Base-by-base conservation (phyloP, 2,888 invertebrate species). In the Parapristionchus giblindavisi region DNA sequence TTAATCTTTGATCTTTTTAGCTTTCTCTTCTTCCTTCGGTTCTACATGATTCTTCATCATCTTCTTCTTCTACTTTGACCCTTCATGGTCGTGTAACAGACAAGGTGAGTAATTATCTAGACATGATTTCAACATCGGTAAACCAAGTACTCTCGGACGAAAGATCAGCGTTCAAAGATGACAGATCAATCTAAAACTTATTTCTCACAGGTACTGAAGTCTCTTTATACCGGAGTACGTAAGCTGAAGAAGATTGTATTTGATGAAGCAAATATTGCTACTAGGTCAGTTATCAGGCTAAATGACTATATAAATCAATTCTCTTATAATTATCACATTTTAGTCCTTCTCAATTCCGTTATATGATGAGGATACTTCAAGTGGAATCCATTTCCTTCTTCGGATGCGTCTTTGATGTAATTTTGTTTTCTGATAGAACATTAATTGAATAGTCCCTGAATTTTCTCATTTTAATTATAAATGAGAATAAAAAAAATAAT, bases 351-450 rank as follows among this genome's bases (percentile, higher is more conserved):
- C 29, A 24, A 1, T 65, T 65, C 43, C 48, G 43, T 17, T 43
- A 40, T 8, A 14, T 65, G 29, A 43, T 65, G 29, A 29, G 29
- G 6, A 29, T 29, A 1, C 63, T 65, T 3, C 36, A 48, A 40
- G 63, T 65, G 29, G 29, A 43, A 27, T 65, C 63, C 21, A 27
- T 65, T 29, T 65, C 63, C 29, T 65, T 65, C 14, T 24, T 65
- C 24, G 63, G 63, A 14, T 65, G 63, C 43, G 32, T n/a, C n/a
- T n/a, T n/a, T n/a, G n/a, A n/a, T n/a, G n/a, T n/a, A n/a, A n/a
- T n/a, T n/a, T n/a, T n/a, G n/a, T n/a, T n/a, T n/a, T n/a, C n/a
- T n/a, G n/a, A n/a, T n/a, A n/a, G n/a, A n/a, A n/a, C n/a, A n/a
- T n/a, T n/a, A n/a, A n/a, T n/a, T n/a, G n/a, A n/a, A n/a, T n/a